These are phyloP conservation scores for Galemys pyrenaicus DNA, from an alignment of 2,113 vertebrate species.

Conservation along the genomic window DNA sequence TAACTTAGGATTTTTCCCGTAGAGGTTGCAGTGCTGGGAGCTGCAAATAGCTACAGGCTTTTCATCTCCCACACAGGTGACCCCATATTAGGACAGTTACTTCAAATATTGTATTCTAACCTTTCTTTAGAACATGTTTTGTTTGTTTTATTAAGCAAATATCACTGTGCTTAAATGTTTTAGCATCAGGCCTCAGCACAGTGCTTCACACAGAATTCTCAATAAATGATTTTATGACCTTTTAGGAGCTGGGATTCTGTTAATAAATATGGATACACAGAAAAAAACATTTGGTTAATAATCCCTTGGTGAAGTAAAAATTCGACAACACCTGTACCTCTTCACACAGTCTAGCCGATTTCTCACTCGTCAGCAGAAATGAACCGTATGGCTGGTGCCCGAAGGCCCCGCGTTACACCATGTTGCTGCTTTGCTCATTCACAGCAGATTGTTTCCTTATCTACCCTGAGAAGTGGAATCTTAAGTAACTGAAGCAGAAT, in stretches of 20 bases:
- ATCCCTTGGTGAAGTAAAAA: background rate
- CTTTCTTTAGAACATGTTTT: background rate
- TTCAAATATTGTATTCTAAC: background rate
- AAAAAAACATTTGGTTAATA: background rate
- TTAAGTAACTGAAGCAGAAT: slow-evolving; percentile 32
- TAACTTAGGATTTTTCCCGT: background rate
- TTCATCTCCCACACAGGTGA: background rate
- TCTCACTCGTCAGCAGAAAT: background rate
- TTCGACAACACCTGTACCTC: background rate
- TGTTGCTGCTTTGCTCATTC: background rate
- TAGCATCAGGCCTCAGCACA: background rate
- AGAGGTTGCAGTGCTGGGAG: background rate
- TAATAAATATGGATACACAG: background rate
- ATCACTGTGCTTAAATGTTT: background rate
- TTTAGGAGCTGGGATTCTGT: background rate
- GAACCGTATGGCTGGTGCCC: background rate
- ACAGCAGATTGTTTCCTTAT: background rate
- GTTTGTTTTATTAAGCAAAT: background rate
- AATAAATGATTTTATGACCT: background rate
- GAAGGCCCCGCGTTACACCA: background rate
- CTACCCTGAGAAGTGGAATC: background rate
- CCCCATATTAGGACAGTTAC: background rate
- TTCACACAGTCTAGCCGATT: slow-evolving; percentile 1
- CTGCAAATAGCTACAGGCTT: background rate
- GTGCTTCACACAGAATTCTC: background rate